Conservation (phyloP, 2,888 invertebrate genomes). For the Dorcus parallelipipedus region DNA sequence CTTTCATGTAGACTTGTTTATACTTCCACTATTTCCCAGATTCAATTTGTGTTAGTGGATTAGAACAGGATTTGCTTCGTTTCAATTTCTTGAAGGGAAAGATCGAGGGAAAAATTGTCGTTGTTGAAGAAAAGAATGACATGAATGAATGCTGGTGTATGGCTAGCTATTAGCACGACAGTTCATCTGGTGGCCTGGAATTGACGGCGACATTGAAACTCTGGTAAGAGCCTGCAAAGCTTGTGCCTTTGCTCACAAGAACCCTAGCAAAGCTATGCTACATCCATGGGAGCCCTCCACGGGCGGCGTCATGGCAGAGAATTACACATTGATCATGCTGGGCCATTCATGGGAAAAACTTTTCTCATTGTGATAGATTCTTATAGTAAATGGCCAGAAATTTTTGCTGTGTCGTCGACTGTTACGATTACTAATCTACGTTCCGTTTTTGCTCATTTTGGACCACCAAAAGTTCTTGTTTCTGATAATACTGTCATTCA, state of each 20-base stretch:
- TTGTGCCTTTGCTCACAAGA: constrained; percentile 22
- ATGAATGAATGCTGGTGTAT: too few relatives aligned
- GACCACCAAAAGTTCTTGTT: constrained; percentile 20
- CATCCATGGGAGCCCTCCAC: constrained; percentile 27
- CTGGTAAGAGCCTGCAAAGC: constrained; percentile 20
- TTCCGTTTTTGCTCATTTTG: constrained; percentile 28
- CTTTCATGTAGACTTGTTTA: too few relatives aligned
- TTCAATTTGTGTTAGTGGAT: too few relatives aligned
- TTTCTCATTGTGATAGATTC: constrained; percentile 41
- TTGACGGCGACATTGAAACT: constrained; percentile 29
- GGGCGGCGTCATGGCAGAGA: constrained; percentile 34
- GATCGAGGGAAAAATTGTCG: too few relatives aligned
- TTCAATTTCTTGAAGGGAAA: too few relatives aligned
- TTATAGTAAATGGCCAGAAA: constrained; percentile 32
- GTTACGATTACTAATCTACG: constrained; percentile 3
- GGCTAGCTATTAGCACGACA: too few relatives aligned
- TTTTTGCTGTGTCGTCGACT: neutral
- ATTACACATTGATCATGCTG: constrained; percentile 46
- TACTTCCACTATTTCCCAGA: too few relatives aligned
- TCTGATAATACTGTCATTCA: constrained; percentile 27
- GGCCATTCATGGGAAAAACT: constrained; percentile 34
- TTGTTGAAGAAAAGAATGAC: too few relatives aligned
- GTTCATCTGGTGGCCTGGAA: constrained; percentile 28
- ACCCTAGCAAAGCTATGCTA: constrained; percentile 24
- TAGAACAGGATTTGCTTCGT: too few relatives aligned